Conservation (phyloP, 2,888 invertebrate genomes). For the Eupithecia inturbata region DNA sequence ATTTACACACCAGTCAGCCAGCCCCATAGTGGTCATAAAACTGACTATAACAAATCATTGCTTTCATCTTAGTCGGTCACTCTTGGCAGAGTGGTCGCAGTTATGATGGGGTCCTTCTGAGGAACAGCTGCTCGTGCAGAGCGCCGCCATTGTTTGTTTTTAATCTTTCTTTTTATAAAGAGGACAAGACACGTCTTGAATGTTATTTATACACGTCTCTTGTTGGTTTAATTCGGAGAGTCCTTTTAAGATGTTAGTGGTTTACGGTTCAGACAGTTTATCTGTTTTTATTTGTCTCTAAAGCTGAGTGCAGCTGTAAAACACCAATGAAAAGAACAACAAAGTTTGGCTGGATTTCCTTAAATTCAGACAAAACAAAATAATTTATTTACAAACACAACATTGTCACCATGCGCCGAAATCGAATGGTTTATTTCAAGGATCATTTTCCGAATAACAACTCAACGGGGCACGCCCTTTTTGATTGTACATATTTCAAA, state of each 20-base stretch:
- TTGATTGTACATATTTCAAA: not conserved
- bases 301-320: constrained; percentile 1
- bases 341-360: not conserved
- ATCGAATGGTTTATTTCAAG: too few species aligned
- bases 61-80: too few species aligned
- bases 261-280: not conserved
- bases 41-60: too few species aligned
- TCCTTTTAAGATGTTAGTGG: not conserved
- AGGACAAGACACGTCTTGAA: not conserved
- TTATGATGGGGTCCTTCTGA: too few species aligned
- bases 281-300: not conserved
- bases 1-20: too few species aligned
- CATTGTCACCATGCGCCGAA: not conserved
- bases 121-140: too few species aligned
- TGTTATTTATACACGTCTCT: not conserved
- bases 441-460: not conserved
- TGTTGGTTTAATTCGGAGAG: not conserved
- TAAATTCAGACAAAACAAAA: not conserved
- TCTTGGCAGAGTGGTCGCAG: too few species aligned
- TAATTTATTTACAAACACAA: constrained; percentile 1
- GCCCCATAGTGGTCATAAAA: too few species aligned
- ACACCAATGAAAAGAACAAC: not conserved
- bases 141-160: too few species aligned
- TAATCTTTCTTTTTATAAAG: too few species aligned
- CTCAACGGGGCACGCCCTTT: not conserved